phyloP scores from a whole-genome alignment of 2,113 vertebrate species.

The Salvelinus sp. region DNA sequence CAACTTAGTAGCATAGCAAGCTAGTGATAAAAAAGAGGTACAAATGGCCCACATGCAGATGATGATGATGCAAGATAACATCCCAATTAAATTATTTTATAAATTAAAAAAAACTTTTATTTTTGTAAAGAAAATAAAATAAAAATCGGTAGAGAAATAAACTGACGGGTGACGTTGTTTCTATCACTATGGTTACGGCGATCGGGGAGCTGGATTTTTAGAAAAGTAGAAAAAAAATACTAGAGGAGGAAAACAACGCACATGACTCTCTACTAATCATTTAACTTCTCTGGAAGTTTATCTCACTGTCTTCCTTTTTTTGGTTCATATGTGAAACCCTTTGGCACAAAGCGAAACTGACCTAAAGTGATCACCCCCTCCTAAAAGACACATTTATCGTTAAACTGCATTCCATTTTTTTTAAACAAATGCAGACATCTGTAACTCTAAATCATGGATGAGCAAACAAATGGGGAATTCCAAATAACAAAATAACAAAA shows the following conservation, averaged over 20 bases:
- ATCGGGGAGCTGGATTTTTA: not conserved
- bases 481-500: slow-evolving; percentile 13
- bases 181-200: too few species aligned
- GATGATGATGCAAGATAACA: too few species aligned
- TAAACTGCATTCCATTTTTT: slow-evolving; percentile 5
- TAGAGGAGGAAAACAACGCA: slow-evolving; percentile 48
- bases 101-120: too few species aligned
- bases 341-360: slow-evolving; percentile 42
- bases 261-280: slow-evolving; percentile 23
- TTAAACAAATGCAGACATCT: slow-evolving; percentile 4
- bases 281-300: slow-evolving; percentile 20
- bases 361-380: slow-evolving; percentile 5
- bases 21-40: too few species aligned
- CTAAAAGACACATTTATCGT: slow-evolving; percentile 2
- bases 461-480: slow-evolving; percentile 17
- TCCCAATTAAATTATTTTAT: too few species aligned
- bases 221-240: slow-evolving; percentile 5
- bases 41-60: too few species aligned
- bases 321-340: slow-evolving; percentile 32
- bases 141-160: not conserved
- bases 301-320: not conserved
- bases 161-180: too few species aligned
- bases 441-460: not conserved
- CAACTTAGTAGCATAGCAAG: too few species aligned
- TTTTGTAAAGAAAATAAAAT: too few species aligned